Conservation (phyloP, 2,797 vertebrate species). For the Rousettus madagascariensis region DNA sequence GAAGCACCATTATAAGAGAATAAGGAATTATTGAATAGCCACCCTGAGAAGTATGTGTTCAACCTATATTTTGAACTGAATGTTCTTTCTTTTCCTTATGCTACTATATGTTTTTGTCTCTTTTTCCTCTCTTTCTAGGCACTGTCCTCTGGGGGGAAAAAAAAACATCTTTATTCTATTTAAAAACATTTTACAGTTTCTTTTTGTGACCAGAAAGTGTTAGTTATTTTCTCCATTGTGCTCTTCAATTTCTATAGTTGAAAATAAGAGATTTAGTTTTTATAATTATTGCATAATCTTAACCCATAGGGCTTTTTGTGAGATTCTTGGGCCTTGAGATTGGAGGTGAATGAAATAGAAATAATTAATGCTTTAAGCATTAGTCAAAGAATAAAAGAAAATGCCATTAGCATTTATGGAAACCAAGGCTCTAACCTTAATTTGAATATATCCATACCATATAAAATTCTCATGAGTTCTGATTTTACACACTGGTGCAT, state of each 20-base stretch:
- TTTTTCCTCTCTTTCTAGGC: background rate
- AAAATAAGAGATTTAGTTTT: background rate
- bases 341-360: background rate
- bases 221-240: background rate
- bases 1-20: background rate
- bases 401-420: background rate
- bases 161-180: background rate
- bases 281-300: background rate
- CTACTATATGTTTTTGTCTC: background rate
- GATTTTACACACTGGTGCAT: background rate
- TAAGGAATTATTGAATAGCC: background rate
- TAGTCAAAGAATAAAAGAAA: background rate
- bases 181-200: background rate
- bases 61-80: background rate
- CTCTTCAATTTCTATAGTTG: background rate
- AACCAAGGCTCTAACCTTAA: background rate
- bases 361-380: background rate
- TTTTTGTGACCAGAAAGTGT: background rate
- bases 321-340: background rate
- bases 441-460: background rate
- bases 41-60: background rate
- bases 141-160: background rate
- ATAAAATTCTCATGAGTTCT: background rate
- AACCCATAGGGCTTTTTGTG: background rate
- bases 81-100: background rate